phyloP scores from a whole-genome alignment of 2,113 vertebrate genomes.

The Stercorarius parasiticus region DNA sequence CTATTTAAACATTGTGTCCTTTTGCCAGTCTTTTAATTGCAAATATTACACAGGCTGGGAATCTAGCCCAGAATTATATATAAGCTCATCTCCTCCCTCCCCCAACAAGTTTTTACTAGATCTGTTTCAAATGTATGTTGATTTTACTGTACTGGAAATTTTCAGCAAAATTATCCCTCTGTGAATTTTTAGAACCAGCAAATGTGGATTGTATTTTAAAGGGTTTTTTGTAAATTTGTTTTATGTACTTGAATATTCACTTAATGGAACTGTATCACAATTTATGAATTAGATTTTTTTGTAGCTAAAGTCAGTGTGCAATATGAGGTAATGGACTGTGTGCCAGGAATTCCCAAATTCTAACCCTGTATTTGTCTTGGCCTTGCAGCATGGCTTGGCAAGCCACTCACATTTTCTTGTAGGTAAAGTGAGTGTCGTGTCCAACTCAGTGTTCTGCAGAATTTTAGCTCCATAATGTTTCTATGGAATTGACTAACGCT shows the following conservation, averaged over 20 bases:
- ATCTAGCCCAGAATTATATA: not conserved
- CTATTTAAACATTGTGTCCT: not conserved
- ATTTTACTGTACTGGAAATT: not conserved
- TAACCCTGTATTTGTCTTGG: not conserved
- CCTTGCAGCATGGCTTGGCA: not conserved
- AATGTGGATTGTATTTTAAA: not conserved
- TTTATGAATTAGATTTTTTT: not conserved
- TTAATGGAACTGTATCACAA: not conserved
- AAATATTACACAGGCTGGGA: not conserved
- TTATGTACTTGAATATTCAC: not conserved
- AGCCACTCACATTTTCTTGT: not conserved
- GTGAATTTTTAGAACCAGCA: not conserved
- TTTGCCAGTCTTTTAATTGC: not conserved
- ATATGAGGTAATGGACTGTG: not conserved
- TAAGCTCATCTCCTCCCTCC: not conserved
- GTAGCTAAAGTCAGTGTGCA: not conserved
- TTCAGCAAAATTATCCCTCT: not conserved
- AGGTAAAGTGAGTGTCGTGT: not conserved
- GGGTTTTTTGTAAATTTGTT: not conserved
- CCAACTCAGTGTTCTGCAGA: not conserved
- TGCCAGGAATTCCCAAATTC: not conserved
- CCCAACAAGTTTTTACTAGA: not conserved
- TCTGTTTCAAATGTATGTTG: not conserved
- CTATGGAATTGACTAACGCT: not conserved
- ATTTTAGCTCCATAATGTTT: not conserved